Conservation (phyloP, 2,797 vertebrate genomes). For the Notolepis coatsorum region DNA sequence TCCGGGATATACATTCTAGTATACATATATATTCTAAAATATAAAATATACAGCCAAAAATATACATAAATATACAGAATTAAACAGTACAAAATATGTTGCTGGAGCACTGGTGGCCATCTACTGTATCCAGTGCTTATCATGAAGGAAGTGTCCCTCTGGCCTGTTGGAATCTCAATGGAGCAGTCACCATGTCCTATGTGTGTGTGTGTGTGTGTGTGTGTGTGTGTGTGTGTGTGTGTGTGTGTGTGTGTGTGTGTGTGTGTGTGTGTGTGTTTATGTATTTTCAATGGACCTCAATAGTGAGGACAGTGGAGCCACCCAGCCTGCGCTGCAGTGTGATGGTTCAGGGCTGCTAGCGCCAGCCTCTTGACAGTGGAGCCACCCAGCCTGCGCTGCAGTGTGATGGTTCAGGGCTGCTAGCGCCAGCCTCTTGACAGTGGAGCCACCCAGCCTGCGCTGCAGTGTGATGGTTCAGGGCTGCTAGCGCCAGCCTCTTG, state of each 20-base stretch:
- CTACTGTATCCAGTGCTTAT: constrained; percentile 24
- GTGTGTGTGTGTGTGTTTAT: constrained; percentile 22
- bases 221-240: constrained; percentile 30
- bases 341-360: constrained; percentile 56
- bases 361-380: no score
- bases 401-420: no score
- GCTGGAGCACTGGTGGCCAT: constrained; percentile 14
- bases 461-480: no score
- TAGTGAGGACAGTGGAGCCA: constrained; percentile 70
- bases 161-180: constrained; percentile 55
- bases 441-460: no score
- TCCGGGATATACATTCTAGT: no score
- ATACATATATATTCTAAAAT: no score
- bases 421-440: no score
- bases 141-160: constrained; percentile 24
- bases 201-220: constrained; percentile 7
- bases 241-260: constrained; percentile 7
- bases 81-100: no score
- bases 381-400: no score
- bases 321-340: constrained; percentile 66
- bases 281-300: constrained; percentile 65
- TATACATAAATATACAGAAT: no score
- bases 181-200: constrained; percentile 27
- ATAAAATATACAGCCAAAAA: no score
- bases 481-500: constrained; percentile 61